These are phyloP conservation scores for Ormia ochracea DNA, from an alignment of 2,888 invertebrate species.

Conservation along the genomic window DNA sequence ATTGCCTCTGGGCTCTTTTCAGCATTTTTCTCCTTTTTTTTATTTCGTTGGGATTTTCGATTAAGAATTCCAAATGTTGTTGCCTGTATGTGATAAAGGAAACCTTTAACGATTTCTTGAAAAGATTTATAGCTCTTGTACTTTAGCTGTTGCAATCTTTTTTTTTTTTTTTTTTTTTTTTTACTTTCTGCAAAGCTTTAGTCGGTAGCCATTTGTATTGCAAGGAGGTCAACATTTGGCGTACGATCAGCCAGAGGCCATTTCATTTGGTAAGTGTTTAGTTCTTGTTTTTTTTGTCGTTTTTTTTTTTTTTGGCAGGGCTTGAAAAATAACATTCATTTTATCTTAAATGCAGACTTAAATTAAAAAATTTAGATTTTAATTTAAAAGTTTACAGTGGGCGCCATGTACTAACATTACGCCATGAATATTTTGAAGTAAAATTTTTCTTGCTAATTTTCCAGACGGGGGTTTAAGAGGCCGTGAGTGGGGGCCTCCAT, in stretches of 20 bases:
- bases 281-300: background rate
- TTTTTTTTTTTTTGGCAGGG: background rate
- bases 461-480: too few relatives aligned
- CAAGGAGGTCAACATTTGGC: constrained; percentile 45
- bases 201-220: constrained; percentile 51
- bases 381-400: background rate
- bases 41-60: constrained; percentile 4
- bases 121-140: background rate
- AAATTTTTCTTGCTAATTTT: too few relatives aligned
- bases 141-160: constrained; percentile 1
- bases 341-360: background rate
- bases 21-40: constrained; percentile 10
- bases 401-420: too few relatives aligned
- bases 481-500: too few relatives aligned
- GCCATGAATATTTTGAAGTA: too few relatives aligned
- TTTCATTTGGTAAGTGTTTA: constrained; percentile 33
- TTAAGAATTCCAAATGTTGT: constrained; percentile 24
- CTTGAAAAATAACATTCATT: constrained; percentile 14
- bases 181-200: too few relatives aligned
- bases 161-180: background rate
- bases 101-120: constrained; percentile 42
- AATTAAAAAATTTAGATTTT: background rate
- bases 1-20: constrained; percentile 48
- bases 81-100: constrained; percentile 25
- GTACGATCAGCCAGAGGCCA: constrained; percentile 39